phyloP scores from a whole-genome alignment of 2,113 vertebrate genomes.

The Myocastor coypus region DNA sequence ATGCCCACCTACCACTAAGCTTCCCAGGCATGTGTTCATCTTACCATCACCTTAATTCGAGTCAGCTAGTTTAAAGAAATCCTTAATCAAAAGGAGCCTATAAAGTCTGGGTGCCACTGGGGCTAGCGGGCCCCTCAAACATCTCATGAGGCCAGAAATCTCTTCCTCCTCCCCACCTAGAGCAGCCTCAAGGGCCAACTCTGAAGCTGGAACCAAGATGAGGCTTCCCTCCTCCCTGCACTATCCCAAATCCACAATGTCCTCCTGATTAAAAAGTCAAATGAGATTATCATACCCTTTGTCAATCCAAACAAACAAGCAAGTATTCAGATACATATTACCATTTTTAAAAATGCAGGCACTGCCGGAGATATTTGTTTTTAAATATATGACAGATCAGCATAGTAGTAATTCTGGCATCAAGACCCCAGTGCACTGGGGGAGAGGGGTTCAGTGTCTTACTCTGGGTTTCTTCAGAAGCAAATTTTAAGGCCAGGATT shows the following conservation, averaged over 20 bases:
- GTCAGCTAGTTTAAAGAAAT: neutral
- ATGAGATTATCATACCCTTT: neutral
- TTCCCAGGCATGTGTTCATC: neutral
- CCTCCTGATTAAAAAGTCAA: conserved; percentile 1
- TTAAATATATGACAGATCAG: neutral
- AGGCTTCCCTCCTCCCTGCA: neutral
- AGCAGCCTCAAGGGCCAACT: neutral
- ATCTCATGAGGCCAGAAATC: neutral
- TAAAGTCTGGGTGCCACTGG: neutral
- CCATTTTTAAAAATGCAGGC: neutral
- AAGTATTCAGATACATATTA: neutral
- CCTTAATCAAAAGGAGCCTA: neutral
- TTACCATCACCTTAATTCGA: neutral
- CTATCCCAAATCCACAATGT: neutral
- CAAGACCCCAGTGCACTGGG: neutral
- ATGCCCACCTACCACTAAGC: neutral
- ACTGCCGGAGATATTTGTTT: neutral
- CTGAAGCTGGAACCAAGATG: neutral
- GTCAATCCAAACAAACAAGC: neutral
- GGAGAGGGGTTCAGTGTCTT: neutral
- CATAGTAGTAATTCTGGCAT: neutral
- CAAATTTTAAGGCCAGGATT: neutral
- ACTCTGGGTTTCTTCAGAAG: neutral
- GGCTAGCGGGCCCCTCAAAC: neutral
- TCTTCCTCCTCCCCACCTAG: neutral